Percentiles rank a stretch among this genome's conserved stretches.
Conservation (phyloP, 1,140 invertebrate genomes). For the Danaus melanippus region DNA sequence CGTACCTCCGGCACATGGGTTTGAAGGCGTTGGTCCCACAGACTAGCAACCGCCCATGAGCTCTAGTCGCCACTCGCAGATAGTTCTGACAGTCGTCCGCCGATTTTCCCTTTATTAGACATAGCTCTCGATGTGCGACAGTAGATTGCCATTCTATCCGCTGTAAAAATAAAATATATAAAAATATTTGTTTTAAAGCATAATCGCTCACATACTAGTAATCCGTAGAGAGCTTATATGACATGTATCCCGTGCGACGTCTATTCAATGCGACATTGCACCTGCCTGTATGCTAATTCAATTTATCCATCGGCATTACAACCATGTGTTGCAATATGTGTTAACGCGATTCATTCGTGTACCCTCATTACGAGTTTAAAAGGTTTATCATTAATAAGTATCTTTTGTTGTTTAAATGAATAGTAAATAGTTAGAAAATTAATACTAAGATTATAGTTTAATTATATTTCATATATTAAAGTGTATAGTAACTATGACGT, state of each 20-base stretch:
- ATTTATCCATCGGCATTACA: no score
- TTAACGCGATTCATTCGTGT: no score
- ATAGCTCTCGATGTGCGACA: constrained; percentile 85
- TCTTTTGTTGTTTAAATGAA: no score
- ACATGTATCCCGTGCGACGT: no score
- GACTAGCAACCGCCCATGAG: constrained; percentile 83
- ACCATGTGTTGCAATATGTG: no score
- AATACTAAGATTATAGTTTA: neutral
- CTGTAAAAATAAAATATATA: constrained; percentile 61
- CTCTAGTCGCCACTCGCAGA: constrained; percentile 84
- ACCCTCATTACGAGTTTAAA: no score
- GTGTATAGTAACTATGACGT: constrained; percentile 9
- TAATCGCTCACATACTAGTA: neutral
- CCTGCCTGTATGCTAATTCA: no score
- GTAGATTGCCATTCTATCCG: constrained; percentile 89
- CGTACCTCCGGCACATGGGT: constrained; percentile 89
- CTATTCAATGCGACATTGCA: no score
- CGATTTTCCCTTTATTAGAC: constrained; percentile 88
- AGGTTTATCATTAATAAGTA: no score
- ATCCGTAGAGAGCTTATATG: no score
- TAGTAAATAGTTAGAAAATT: no score
- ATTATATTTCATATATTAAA: neutral
- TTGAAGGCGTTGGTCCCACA: constrained; percentile 99
- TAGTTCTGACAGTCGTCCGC: constrained; percentile 97
- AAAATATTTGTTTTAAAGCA: constrained; percentile 2